Percentiles rank a stretch among this genome's conserved stretches.
Conservation (phyloP, 2,888 invertebrate genomes). For the Troglohyphantes excavatus region DNA sequence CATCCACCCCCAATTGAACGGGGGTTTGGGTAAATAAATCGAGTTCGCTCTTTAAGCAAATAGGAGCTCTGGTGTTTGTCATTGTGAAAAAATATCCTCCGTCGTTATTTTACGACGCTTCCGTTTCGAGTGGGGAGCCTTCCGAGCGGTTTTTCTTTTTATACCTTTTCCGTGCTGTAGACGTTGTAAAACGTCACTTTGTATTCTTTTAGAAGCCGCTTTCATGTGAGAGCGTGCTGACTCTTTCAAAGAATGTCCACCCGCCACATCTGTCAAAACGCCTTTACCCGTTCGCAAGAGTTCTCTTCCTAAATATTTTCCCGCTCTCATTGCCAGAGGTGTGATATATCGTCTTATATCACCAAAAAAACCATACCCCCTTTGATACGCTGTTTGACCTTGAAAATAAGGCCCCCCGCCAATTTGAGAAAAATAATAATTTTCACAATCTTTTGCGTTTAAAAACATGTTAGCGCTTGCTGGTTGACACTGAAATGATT, state of each 20-base stretch:
- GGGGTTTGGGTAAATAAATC: constrained; percentile 20
- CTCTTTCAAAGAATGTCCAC: constrained; percentile 25
- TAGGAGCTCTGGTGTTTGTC: neutral
- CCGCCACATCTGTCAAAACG: constrained; percentile 25
- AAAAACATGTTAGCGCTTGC: constrained; percentile 1
- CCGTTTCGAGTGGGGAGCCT: neutral
- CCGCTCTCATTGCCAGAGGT: neutral
- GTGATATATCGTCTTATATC: constrained; percentile 6
- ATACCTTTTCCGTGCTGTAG: constrained; percentile 28
- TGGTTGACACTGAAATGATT: neutral
- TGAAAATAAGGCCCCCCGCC: constrained; percentile 29
- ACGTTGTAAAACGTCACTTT: constrained; percentile 40
- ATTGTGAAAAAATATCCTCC: constrained; percentile 54
- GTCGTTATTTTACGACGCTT: constrained; percentile 19
- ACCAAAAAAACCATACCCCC: constrained; percentile 46
- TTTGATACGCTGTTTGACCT: neutral
- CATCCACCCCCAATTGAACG: constrained; percentile 18
- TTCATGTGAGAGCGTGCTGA: neutral
- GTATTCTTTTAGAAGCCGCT: constrained; percentile 16
- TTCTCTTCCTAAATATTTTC: constrained; percentile 27
- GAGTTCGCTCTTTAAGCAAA: constrained; percentile 24
- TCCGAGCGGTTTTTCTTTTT: constrained; percentile 5
- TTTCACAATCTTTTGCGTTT: constrained; percentile 21
- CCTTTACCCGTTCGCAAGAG: neutral
- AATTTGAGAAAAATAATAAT: constrained; percentile 30